Base-by-base conservation (phyloP, 2,113 vertebrate genomes). In the Aleadryas rufinucha region DNA sequence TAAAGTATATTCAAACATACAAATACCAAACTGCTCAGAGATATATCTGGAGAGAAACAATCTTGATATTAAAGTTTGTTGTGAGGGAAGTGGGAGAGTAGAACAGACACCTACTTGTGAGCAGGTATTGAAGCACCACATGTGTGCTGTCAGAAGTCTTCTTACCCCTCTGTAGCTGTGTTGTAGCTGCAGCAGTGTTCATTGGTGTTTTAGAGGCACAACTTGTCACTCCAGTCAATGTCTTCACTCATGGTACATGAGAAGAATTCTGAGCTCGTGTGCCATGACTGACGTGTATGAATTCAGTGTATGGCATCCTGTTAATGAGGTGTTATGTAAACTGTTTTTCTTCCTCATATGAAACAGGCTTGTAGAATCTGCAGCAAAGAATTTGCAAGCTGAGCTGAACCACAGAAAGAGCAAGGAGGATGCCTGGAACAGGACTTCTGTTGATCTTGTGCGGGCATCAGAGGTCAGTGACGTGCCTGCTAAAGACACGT, bases 351-450 rank as follows among this genome's bases (percentile, higher is more conserved):
- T 54, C 22, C 33, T 71, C 24, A 7, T 60, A 4, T 72, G 33
- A 60, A 78, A 94, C 70, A 99, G 99, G 77, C 94, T 99, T 52
- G 99, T 99, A 23, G 99, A 99, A 84, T 89, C 98, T 87, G 99
- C 99, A 93, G 99, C 98, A 0, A 99, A 98, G 97, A 99, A 98
- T 90, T 98, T 99, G 68, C 98, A 99, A 93, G 63, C 98, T 64
- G 99, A 99, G 95, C 84, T 99, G 80, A 98, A 97, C 87, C 97
- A 74, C 87, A 98, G 98, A 30, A 98, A 94, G 88, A 98, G 97
- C 95, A 99, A 98, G 83, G 99, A 99, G 78, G 98, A 99, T 7
- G 99, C 99, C 5, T 99, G 99, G 99, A 99, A 99, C 97, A 98
- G 98, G 86, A 99, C 98, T 30, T 98, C 99, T 2, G 98, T 99